A percentile compares a stretch with the other conserved stretches of the same genome.
These are phyloP conservation scores for Pristionchus exspectatus DNA, from an alignment of 2,888 invertebrate species.

Conservation along the genomic window DNA sequence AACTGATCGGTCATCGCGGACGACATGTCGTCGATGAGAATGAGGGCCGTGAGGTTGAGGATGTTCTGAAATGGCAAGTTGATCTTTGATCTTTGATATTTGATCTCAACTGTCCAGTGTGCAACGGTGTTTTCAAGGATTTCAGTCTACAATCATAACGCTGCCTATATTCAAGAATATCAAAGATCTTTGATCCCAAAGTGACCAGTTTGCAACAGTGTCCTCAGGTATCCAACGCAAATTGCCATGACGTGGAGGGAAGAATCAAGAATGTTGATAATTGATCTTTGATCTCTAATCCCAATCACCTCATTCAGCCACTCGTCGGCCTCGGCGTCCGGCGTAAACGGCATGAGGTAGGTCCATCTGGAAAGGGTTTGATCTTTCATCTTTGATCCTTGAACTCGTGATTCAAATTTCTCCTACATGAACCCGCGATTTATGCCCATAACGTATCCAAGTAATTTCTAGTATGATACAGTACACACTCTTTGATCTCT, in stretches of 20 bases:
- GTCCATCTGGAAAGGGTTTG: constrained; percentile 14
- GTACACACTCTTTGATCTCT: too few relatives aligned
- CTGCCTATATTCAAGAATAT: too few relatives aligned
- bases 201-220: too few relatives aligned
- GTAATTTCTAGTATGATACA: too few relatives aligned
- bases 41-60: not conserved
- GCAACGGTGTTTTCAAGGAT: too few relatives aligned
- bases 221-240: too few relatives aligned
- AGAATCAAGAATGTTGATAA: not conserved
- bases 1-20: constrained; percentile 19
- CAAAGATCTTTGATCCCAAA: too few relatives aligned
- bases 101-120: not conserved
- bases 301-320: not conserved
- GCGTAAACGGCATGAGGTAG: constrained; percentile 39
- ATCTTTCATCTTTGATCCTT: not conserved
- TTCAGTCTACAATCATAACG: too few relatives aligned
- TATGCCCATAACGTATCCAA: too few relatives aligned
- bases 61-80: constrained; percentile 21
- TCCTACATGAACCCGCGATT: too few relatives aligned
- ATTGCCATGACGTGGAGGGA: too few relatives aligned
- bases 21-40: constrained; percentile 43
- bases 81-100: not conserved
- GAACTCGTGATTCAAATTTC: not conserved
- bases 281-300: not conserved
- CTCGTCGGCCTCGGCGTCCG: constrained; percentile 40